Percentiles rank a stretch among this genome's conserved stretches.
Conservation (phyloP, 2,888 invertebrate genomes). For the Chironomus riparius region DNA sequence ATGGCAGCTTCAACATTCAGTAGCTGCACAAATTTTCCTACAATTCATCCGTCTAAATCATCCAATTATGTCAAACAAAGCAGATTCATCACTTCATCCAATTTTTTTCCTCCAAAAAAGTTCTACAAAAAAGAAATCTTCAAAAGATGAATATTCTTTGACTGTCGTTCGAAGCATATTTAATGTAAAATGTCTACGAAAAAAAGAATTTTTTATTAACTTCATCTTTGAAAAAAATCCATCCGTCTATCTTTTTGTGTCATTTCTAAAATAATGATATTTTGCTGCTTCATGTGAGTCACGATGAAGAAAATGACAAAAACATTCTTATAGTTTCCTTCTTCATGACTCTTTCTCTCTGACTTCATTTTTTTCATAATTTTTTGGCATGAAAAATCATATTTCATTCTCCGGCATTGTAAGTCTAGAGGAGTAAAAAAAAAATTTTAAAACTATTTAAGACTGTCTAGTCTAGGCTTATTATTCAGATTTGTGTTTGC, state of each 20-base stretch:
- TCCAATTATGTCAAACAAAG: no score
- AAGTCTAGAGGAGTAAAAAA: neutral
- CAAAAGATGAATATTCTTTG: neutral
- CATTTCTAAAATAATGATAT: neutral
- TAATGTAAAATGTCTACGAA: no score
- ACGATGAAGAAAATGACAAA: neutral
- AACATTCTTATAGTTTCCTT: neutral
- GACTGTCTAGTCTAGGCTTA: slow-evolving; percentile 17
- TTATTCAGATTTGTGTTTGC: slow-evolving; percentile 16
- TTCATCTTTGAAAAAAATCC: no score
- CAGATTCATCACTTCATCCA: no score
- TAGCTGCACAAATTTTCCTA: no score
- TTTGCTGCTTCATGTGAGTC: neutral
- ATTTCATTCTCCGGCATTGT: neutral
- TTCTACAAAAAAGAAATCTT: neutral
- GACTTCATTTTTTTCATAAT: no score
- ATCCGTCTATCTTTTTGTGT: neutral
- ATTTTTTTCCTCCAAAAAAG: no score
- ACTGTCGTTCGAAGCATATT: no score
- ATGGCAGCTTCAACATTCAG: no score
- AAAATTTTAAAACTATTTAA: slow-evolving; percentile 15
- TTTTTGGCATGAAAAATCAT: neutral
- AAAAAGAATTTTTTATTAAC: no score
- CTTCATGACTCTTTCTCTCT: no score
- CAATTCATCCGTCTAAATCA: no score